Conservation (phyloP, 2,797 vertebrate genomes). For the Chrosomus eos region DNA sequence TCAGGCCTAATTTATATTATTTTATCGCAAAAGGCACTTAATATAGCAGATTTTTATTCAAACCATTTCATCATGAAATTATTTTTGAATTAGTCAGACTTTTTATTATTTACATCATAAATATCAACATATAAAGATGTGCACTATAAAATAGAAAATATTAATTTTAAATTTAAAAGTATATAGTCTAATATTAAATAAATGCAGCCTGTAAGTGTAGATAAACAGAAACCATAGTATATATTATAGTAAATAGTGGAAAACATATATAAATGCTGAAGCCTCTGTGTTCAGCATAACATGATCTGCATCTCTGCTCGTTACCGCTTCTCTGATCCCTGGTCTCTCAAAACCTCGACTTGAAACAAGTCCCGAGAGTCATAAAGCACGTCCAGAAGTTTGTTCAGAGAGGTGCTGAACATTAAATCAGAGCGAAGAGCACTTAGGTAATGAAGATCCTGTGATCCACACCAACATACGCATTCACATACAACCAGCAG, state of each 20-base stretch:
- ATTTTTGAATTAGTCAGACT: too few species aligned
- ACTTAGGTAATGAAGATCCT: conserved; percentile 67
- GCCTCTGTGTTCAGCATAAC: background rate
- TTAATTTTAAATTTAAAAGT: background rate
- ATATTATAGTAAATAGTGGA: background rate
- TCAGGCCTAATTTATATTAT: background rate
- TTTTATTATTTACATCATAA: background rate
- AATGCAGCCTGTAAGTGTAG: background rate
- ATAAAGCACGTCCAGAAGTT: conserved; percentile 61
- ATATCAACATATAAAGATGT: too few species aligned
- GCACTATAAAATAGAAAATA: background rate
- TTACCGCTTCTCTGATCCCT: conserved; percentile 55
- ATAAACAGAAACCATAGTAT: background rate
- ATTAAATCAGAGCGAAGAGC: conserved; percentile 69
- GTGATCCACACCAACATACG: background rate
- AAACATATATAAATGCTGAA: background rate
- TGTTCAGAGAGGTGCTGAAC: conserved; percentile 61
- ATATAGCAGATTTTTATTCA: background rate
- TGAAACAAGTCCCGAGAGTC: conserved; percentile 52
- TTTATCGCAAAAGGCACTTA: background rate
- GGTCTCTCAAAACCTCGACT: conserved; percentile 54
- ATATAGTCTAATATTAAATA: too few species aligned
- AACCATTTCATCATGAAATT: background rate
- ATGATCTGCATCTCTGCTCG: conserved; percentile 57
- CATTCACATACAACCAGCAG: too few species aligned